Conservation (phyloP, 2,797 vertebrate genomes). For the Babyrousa celebensis region DNA sequence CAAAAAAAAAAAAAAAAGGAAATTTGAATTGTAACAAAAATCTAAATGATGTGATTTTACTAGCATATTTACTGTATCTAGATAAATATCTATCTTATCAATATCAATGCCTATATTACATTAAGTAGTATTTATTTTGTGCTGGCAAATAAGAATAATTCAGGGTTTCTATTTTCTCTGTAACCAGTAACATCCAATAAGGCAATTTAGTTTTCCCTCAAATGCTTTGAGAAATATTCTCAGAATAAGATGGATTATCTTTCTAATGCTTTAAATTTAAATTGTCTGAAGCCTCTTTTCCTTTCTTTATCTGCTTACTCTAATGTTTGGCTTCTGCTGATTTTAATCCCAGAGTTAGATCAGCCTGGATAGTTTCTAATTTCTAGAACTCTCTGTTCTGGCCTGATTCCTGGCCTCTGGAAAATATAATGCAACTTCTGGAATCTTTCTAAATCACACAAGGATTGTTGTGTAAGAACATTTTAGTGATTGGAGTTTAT, state of each 20-base stretch:
- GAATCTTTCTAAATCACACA: conserved; percentile 75
- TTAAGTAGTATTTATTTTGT: conserved; percentile 61
- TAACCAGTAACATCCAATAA: conserved; percentile 45
- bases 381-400: conserved; percentile 70
- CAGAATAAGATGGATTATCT: conserved; percentile 31
- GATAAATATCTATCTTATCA: conserved; percentile 38
- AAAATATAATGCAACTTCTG: conserved; percentile 70
- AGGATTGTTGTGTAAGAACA: conserved; percentile 42
- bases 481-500: conserved; percentile 37
- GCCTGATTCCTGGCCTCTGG: conserved; percentile 54
- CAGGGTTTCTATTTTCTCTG: conserved; percentile 51
- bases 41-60: conserved; percentile 40
- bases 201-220: conserved; percentile 31
- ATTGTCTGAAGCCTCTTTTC: not conserved
- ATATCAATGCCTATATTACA: not conserved
- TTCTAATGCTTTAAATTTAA: not conserved
- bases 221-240: conserved; percentile 45
- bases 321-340: conserved; percentile 53
- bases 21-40: conserved; percentile 5
- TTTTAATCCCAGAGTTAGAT: conserved; percentile 30
- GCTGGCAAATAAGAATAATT: conserved; percentile 45
- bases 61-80: conserved; percentile 5
- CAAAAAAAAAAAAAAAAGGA: conserved; percentile 13
- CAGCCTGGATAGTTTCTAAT: conserved; percentile 73
- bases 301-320: not conserved